Conservation (phyloP, 2,888 invertebrate genomes). For the Aphodius sticticus region DNA sequence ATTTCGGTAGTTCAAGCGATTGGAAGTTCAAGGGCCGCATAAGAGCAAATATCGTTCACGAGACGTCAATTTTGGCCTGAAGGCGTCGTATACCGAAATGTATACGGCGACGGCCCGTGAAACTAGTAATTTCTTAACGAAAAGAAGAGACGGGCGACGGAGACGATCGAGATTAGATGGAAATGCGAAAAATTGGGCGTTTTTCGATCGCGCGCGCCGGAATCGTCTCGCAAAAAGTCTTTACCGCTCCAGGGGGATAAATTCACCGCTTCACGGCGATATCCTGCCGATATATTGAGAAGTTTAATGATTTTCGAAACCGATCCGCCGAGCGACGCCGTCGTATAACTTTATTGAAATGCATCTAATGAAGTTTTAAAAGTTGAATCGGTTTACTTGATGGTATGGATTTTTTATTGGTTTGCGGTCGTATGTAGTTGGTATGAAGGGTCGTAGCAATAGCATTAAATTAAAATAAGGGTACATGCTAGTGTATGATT, state of each 20-base stretch:
- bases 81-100: background rate
- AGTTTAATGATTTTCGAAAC: background rate
- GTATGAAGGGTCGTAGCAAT: too few species aligned
- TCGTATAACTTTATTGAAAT: background rate
- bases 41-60: background rate
- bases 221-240: background rate
- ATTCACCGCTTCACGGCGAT: background rate
- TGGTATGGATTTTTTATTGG: background rate
- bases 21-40: background rate
- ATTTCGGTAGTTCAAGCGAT: background rate
- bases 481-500: too few species aligned
- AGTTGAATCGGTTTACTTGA: background rate
- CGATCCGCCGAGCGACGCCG: background rate
- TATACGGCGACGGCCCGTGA: background rate
- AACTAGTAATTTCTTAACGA: constrained; percentile 4
- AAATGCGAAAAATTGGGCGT: background rate
- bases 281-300: background rate
- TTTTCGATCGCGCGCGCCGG: background rate
- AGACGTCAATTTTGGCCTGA: background rate
- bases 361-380: background rate
- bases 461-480: too few species aligned
- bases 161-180: background rate
- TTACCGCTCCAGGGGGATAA: background rate
- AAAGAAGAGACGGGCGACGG: background rate
- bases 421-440: too few species aligned